Base-by-base conservation (phyloP, 1,140 invertebrate species). In the Bursaphelenchus mucronatus region DNA sequence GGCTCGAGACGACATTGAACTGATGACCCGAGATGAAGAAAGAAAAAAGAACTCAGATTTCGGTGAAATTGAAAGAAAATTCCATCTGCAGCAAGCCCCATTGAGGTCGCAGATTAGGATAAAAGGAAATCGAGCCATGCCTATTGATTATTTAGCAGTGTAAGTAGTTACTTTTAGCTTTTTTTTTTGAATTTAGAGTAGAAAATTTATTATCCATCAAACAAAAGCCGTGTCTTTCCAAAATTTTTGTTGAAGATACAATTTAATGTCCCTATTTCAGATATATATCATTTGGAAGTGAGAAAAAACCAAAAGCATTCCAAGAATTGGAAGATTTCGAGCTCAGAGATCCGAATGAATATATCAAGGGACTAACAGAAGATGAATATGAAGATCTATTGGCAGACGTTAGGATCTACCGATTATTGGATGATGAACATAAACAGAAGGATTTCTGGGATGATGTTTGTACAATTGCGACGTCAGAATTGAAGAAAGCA, bases 371-470 rank as follows among this genome's bases (percentile, higher is more conserved):
- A 2, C 83, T 97, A 39, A 88, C 89, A 6, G 87, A 91, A 8
- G 87, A 89, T 68, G 94, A 99, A 82, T 84, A 98, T n/a, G 95
- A 98, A 82, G 95, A 99, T 84, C 83, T 99, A 0, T 85, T 97
- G 5, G 94, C 92, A 75, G 96, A 99, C 30, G 51, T 76, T 41
- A n/a, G 79, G 76, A 62, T 76, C n/a, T 76, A 65, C 47, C 65
- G 64, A 17, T 40, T 44, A 10, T 55, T 82, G 10, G 90, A 92
- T 82, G 86, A 88, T 67, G 88, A 89, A 0, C 89, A 88, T 75
- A 94, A 97, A 83, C 85, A 89, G 5, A 30, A 30, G 21, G 88
- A 90, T 77, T 98, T 95, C 83, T 99, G 96, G 96, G 89, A 90
- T 76, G 94, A 98, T 82, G 91, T 98, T 70, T 90, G 90, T 45